Percentiles rank a stretch among this genome's conserved stretches.
These are phyloP conservation scores for Carterocephalus palaemon DNA, from an alignment of 2,888 invertebrate species.

Conservation along the genomic window DNA sequence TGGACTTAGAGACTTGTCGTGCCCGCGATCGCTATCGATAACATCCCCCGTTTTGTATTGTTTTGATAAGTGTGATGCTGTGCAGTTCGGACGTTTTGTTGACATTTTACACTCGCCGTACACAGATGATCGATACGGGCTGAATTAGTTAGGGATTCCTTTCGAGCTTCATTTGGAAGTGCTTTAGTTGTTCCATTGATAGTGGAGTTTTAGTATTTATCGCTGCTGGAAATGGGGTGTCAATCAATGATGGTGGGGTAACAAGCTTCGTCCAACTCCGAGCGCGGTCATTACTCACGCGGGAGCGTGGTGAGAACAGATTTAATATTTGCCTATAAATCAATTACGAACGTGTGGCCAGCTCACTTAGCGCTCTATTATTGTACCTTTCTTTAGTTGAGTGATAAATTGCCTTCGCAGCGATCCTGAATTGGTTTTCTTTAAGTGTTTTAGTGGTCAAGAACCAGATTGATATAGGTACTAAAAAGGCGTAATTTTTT, in stretches of 20 bases:
- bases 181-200: constrained; percentile 1
- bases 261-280: constrained; percentile 57
- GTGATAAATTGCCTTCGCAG: constrained; percentile 51
- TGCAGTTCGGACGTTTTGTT: constrained; percentile 58
- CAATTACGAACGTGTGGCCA: constrained; percentile 64
- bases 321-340: constrained; percentile 77
- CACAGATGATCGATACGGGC: constrained; percentile 60
- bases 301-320: constrained; percentile 65
- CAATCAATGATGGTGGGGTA: constrained; percentile 52
- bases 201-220: constrained; percentile 10
- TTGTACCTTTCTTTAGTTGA: constrained; percentile 54
- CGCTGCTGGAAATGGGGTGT: constrained; percentile 36
- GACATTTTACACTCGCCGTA: constrained; percentile 64
- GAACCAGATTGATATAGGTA: no score
- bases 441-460: constrained; percentile 13
- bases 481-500: no score
- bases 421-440: constrained; percentile 5
- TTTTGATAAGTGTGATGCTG: constrained; percentile 74
- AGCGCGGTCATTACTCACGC: constrained; percentile 62
- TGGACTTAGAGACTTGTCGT: constrained; percentile 70
- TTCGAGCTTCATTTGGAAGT: constrained; percentile 13
- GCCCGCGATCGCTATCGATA: constrained; percentile 72
- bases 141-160: constrained; percentile 25
- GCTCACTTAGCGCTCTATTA: constrained; percentile 61
- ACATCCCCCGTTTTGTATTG: constrained; percentile 76